phyloP scores from a whole-genome alignment of 2,113 vertebrate species.

The Alces alces region DNA sequence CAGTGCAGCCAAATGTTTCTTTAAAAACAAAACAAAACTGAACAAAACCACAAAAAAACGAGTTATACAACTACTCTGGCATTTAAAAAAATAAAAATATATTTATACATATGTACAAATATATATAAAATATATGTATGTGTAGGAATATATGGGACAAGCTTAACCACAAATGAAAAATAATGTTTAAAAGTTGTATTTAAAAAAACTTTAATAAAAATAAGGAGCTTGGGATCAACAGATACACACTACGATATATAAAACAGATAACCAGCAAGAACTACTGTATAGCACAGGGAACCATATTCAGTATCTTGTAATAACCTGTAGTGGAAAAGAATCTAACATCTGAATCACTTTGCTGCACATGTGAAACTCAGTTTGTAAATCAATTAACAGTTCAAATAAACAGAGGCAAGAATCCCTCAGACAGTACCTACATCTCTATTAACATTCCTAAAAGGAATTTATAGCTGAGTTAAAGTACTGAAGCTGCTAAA shows the following conservation, averaged over 20 bases:
- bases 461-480: background rate
- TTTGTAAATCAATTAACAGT: background rate
- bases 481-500: background rate
- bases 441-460: conserved; percentile 8
- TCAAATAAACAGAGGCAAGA: background rate
- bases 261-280: background rate
- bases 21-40: background rate
- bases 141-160: background rate
- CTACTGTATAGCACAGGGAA: background rate
- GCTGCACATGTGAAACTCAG: background rate
- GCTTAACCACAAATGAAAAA: background rate
- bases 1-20: background rate
- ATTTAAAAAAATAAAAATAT: background rate
- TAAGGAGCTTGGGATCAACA: background rate
- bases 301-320: background rate
- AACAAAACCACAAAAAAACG: background rate
- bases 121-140: background rate
- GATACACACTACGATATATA: background rate
- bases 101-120: background rate
- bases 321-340: background rate
- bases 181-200: background rate
- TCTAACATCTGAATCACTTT: background rate
- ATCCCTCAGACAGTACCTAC: conserved; percentile 34
- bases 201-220: background rate
- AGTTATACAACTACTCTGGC: background rate